Evolutionary conservation across 2,113 vertebrate species (phyloP), one percentile per base, ranked within the genome.

Genomic region (Etheostoma spectabile): DNA sequence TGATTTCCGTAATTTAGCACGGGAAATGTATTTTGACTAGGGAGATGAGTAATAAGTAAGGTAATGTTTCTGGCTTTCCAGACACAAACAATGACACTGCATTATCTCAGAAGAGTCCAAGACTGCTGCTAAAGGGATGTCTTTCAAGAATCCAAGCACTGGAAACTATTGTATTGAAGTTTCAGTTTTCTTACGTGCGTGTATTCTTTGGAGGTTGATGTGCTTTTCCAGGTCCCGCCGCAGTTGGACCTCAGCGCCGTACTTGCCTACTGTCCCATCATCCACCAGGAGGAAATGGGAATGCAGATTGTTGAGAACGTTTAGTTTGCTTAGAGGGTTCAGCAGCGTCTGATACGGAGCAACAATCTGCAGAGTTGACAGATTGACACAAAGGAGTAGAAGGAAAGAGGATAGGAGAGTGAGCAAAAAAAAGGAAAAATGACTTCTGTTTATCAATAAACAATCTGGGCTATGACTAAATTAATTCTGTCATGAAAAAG

Each of bases 251-350:
- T 99, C 98, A 21, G 97, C 96, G 6, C 98, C 98, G 8, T 99
- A 99, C 86, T 97, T 98, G 60, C 98, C 98, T 92, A 99, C 97
- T 7, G 98, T 99, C 80, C 98, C 98, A 86, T 99, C 97, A 80
- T 99, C 98, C 95, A 99, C 98, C 94, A 99, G 91, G 79, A 99
- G 96, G 93, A 99, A 99, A 92, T 99, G 98, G 56, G 98, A 99
- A 94, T 99, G 98, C 21, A 99, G 96, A 89, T 96, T 99, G 93
- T 99, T 99, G 69, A 99, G 94, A 85, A 99, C 97, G 15, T 99
- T 99, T 48, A 99, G 90, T 94, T 99, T 99, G 93, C 98, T 99
- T 85, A 99, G 94, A 68, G 98, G 98, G 86, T 99, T 99, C 88
- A 99, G 92, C 86, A 99, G 94, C 2, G 98, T 99, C 95, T 99